phyloP scores from a whole-genome alignment of 2,797 vertebrate species.

The Crotalus adamanteus region DNA sequence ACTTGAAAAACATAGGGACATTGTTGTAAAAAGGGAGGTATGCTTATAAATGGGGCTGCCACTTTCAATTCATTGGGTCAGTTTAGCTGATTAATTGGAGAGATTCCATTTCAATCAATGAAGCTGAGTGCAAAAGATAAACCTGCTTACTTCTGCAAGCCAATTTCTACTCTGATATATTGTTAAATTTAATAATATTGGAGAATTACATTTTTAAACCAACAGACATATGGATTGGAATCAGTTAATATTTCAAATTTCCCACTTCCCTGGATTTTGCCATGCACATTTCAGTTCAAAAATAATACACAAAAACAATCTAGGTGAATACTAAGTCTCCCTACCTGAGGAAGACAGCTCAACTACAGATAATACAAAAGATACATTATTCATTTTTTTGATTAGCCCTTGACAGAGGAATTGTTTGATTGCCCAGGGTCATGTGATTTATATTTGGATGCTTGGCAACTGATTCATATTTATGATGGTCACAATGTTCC shows the following conservation, averaged over 20 bases:
- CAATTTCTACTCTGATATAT: not conserved
- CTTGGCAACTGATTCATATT: no score
- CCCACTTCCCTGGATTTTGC: not conserved
- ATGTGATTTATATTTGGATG: no score
- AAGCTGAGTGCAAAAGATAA: not conserved
- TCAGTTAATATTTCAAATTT: not conserved
- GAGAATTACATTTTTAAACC: not conserved
- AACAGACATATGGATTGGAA: not conserved
- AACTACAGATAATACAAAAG: not conserved
- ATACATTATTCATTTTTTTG: not conserved
- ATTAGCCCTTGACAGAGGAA: not conserved
- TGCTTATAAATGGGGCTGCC: not conserved
- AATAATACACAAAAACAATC: not conserved
- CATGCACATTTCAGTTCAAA: not conserved
- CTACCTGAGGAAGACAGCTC: not conserved
- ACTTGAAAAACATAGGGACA: not conserved
- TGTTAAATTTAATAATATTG: not conserved
- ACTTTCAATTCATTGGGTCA: not conserved
- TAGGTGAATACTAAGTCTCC: not conserved
- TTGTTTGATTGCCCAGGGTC: not conserved
- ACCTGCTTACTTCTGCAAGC: not conserved
- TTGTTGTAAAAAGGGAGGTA: not conserved
- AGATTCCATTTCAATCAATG: not conserved
- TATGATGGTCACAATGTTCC: no score
- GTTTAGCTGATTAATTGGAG: not conserved